These are phyloP conservation scores for Antedon mediterranea DNA, from an alignment of 53 echinoderm and acorn worm genomes.

Conservation along the genomic window DNA sequence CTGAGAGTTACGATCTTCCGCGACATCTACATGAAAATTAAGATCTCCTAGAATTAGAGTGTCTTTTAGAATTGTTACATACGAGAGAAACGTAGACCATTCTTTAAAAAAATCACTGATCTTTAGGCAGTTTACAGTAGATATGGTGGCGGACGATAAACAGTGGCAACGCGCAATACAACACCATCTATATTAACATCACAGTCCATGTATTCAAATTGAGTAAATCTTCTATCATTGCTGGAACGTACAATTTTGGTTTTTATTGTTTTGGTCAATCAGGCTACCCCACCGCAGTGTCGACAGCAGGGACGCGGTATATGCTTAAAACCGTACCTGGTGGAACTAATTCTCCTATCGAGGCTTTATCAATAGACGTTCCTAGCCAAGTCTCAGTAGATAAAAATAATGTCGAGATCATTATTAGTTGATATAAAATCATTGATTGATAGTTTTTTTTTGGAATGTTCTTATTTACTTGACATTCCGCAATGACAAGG, in stretches of 20 bases:
- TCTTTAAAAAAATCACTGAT: neutral
- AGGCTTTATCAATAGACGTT: neutral
- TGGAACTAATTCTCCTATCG: conserved; percentile 14
- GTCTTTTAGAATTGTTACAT: neutral
- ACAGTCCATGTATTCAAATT: conserved; percentile 25
- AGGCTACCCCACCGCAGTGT: conserved; percentile 16
- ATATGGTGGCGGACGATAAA: conserved; percentile 17
- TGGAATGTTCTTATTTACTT: no score
- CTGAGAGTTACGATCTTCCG: conserved; percentile 7
- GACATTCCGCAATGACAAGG: no score
- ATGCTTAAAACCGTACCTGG: conserved; percentile 18
- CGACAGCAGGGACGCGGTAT: conserved; percentile 9
- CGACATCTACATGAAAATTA: conserved; percentile 17
- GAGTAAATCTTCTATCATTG: conserved; percentile 2
- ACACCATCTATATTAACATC: neutral
- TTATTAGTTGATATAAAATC: conserved; percentile 7
- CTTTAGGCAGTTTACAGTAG: conserved; percentile 10
- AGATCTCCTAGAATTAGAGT: conserved; percentile 11
- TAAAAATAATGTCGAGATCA: conserved; percentile 5
- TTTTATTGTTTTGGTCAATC: conserved; percentile 10
- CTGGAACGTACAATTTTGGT: conserved; percentile 5
- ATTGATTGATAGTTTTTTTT: conserved; percentile 2
- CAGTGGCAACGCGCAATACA: neutral
- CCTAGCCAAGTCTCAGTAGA: conserved; percentile 19
- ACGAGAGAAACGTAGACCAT: neutral